Base-by-base conservation (phyloP, 2,888 invertebrate species). In the Rosalia funebris region DNA sequence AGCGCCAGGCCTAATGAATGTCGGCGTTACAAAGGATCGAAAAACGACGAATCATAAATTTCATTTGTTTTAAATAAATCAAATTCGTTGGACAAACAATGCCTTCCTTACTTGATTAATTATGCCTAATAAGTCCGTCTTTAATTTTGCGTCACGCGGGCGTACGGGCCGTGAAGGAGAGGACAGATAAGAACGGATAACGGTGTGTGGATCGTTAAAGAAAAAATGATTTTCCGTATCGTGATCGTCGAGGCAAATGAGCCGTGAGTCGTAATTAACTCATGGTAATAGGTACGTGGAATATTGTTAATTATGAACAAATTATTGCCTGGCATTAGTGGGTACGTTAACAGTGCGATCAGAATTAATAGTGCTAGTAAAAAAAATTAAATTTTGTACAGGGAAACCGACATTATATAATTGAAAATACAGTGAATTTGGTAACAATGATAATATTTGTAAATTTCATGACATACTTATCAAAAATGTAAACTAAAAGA, bases 61-160 rank as follows among this genome's bases (percentile, higher is more conserved):
- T 74, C 73, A 74, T 77, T 76, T 76, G 76, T 77, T 74, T 74
- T 73, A 73, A 76, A 77, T 76, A 74, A 75, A 75, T 75, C 75
- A 75, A 72, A 75, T 69, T 70, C 73, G 68, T 71, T 72, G 62
- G 73, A 75, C 75, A 74, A 74, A 74, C 74, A 75, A 75, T 74
- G 70, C 69, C 62, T 62, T 60, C 63, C 70, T 71, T 68, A 57
- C 62, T 72, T 75, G 74, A 76, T 75, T 76, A 76, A 76, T 76
- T 73, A 73, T 60, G 59, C 64, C 68, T 69, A 72, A 72, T 72
- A 71, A 68, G 63, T 66, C 64, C 37, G 47, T 44, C 44, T 57
- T 63, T 65, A 67, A 70, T 69, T 63, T 59, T 36, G 57, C 63
- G 64, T 70, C 70, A 60, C 58, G 58, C 34, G 9, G 37, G n/a